Base-by-base conservation (phyloP, 2,113 vertebrate species). In the Cisticola juncidis region DNA sequence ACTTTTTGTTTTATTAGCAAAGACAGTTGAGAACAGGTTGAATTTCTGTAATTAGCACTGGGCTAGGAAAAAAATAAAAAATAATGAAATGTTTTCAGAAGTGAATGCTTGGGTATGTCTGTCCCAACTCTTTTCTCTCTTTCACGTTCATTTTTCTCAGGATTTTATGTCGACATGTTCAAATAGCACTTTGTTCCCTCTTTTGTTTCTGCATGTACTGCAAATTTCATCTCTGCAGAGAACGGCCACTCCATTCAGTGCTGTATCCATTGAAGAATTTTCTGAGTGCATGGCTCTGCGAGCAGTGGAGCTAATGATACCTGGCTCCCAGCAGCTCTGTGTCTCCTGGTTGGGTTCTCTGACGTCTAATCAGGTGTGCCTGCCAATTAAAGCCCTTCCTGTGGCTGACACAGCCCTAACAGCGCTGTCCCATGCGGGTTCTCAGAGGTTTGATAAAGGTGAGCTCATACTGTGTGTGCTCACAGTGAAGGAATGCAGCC, bases 301-400 rank as follows among this genome's bases (percentile, higher is more conserved):
- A 94, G 92, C 64, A 73, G 54, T 12, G 4, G 80, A 94, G 57
- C 88, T 96, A 97, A 97, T 92, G 96, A 95, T 92, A 95, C 19
- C 92, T 66, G 95, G 86, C 83, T 96, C 78, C 96, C 94, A 93
- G 92, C 95, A 94, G 96, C 76, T 95, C 92, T 38, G 76, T 36
- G 64, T 66, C 90, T 95, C 72, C 79, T 92, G 82, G 71, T 90
- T 95, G 95, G 94, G 91, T 74, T 93, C 96, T 94, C 88, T 86
- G 92, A 81, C 47, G 2, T 95, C 91, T 96, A 92, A 94, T 81
- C 93, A 96, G 90, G 94, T 83, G 94, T 93, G 91, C 86, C 90
- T 95, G 94, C 92, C 96, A 96, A 97, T 97, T 97, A 96, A 95
- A 94, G 94, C 29, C 64, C 71, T 68, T 95, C 96, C 94, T 81